A percentile compares a stretch with the other conserved stretches of the same genome.
phyloP scores from a whole-genome alignment of 1,140 invertebrate genomes.

The Drosophila sp. region DNA sequence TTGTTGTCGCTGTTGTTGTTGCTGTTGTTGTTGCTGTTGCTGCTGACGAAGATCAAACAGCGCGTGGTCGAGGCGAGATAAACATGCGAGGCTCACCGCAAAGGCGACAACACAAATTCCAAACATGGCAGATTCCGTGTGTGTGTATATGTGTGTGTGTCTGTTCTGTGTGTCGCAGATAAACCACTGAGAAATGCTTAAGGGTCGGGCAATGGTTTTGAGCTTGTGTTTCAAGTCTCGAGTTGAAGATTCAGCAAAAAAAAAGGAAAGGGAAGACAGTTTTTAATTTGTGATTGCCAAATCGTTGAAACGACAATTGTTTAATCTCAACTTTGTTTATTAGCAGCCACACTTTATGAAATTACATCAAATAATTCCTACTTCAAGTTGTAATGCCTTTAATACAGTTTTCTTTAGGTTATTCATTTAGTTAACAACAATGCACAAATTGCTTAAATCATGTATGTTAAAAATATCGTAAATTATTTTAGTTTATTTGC shows the following conservation, averaged over 20 bases:
- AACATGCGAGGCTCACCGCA: slow-evolving; percentile 74
- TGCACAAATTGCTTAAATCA: no score
- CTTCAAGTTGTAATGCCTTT: no score
- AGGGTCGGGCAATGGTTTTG: slow-evolving; percentile 9
- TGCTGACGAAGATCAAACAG: slow-evolving; percentile 79
- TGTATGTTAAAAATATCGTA: no score
- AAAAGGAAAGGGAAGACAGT: no score
- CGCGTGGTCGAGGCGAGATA: slow-evolving; percentile 68
- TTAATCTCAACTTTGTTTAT: no score
- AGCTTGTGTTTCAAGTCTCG: not conserved
- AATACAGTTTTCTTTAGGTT: no score
- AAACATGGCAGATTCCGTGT: slow-evolving; percentile 45
- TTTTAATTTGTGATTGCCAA: no score
- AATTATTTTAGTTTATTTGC: no score
- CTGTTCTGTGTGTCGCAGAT: slow-evolving; percentile 26
- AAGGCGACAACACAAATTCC: slow-evolving; percentile 74
- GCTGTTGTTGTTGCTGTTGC: slow-evolving; percentile 26
- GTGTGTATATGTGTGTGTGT: not conserved
- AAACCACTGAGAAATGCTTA: slow-evolving; percentile 61
- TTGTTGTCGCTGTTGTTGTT: not conserved
- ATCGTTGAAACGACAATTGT: no score
- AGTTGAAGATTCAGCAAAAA: not conserved
- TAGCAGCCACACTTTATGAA: no score
- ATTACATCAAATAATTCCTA: no score
- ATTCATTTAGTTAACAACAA: no score